Percentiles rank a stretch among this genome's conserved stretches.
Conservation (phyloP, 1,140 invertebrate genomes). For the Penaeus indicus region DNA sequence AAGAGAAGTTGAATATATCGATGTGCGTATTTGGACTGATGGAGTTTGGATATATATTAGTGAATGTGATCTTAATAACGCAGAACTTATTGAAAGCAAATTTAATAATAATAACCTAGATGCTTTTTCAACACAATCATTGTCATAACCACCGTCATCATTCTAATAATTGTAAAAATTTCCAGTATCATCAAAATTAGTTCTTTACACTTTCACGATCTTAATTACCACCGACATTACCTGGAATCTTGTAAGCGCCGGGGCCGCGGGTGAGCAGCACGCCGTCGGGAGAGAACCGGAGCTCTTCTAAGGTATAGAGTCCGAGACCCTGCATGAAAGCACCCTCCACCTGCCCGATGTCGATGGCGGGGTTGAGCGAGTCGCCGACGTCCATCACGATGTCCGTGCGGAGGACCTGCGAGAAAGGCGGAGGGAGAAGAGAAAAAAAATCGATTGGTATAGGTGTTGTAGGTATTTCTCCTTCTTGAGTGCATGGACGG, state of each 20-base stretch:
- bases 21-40: too few relatives aligned
- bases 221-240: slow-evolving; percentile 67
- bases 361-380: slow-evolving; percentile 95
- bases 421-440: not conserved
- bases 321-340: slow-evolving; percentile 95
- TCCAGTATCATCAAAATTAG: slow-evolving; percentile 4
- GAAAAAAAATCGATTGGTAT: too few relatives aligned
- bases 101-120: too few relatives aligned
- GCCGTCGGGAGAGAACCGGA: slow-evolving; percentile 87
- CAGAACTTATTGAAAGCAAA: too few relatives aligned
- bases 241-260: slow-evolving; percentile 93
- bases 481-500: too few relatives aligned
- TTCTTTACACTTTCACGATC: not conserved
- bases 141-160: not conserved
- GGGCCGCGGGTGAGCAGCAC: slow-evolving; percentile 87
- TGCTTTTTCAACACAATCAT: too few relatives aligned
- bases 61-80: too few relatives aligned
- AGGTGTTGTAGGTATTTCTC: too few relatives aligned
- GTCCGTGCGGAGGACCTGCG: slow-evolving; percentile 84
- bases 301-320: slow-evolving; percentile 90
- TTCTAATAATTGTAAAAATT: slow-evolving; percentile 14
- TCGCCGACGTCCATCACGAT: slow-evolving; percentile 96
- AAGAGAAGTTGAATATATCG: too few relatives aligned
- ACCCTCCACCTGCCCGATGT: slow-evolving; percentile 96
- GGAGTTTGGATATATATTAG: too few relatives aligned